Evolutionary conservation across 1,140 invertebrate genomes (phyloP), one percentile per base, ranked within the genome.

Genomic region (Parapsyche elsis): DNA sequence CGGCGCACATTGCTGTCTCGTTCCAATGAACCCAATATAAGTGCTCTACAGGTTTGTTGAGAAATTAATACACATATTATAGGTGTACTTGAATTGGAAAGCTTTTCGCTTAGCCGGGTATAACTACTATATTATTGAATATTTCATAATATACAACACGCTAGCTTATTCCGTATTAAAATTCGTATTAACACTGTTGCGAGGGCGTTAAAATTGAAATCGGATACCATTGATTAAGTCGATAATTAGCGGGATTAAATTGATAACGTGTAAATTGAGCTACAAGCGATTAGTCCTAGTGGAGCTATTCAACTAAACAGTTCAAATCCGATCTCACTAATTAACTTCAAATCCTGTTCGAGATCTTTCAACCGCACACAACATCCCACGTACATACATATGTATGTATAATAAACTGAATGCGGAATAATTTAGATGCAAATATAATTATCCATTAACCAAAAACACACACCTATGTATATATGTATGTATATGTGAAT

Each of bases 261-360:
- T 26, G 21, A 67, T 67, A 67, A 67, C 21, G 64, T 67, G 24
- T 23, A 67, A 67, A 61, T 61, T 19, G n/a, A 21, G 59, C 21
- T 23, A 21, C 59, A 4, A 23, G 59, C 59, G 59, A 61, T 61
- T 61, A 53, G 1, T 38, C 30, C 10, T 21, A 26, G 24, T 26
- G 5, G 64, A 67, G 14, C 21, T 67, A 24, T 67, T 67, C 64
- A 9, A 67, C 64, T 23, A n/a, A 9, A n/a, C 23, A 26, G 19
- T 67, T 67, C 64, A 9, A 26, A 67, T 67, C 21, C 64, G 64
- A 67, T 67, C n/a, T 67, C n/a, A 23, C 64, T 67, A 67, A 67
- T 67, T 67, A 26, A 67, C 9, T 67, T 23, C 59, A 19, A 23
- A 21, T 21, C 59, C 59, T 16, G 59, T 61, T 67, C n/a, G 21